phyloP scores from a whole-genome alignment of 2,888 invertebrate genomes.

The Cosmia pyralina region DNA sequence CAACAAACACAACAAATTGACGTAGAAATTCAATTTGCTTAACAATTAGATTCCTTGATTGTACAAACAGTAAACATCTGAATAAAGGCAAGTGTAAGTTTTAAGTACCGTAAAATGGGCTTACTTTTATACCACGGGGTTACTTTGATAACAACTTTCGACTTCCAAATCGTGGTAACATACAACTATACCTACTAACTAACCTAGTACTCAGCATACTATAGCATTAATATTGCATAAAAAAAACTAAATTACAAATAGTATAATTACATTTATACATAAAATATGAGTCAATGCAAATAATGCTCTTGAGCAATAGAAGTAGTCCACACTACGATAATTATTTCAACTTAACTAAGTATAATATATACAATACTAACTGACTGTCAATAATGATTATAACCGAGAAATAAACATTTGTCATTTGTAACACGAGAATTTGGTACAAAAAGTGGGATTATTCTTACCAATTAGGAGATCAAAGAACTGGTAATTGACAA shows the following conservation, averaged over 20 bases:
- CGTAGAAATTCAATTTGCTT: neutral
- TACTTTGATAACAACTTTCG: no score
- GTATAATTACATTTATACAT: constrained; percentile 39
- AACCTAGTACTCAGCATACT: constrained; percentile 30
- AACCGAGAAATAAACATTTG: constrained; percentile 46
- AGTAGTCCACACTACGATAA: constrained; percentile 45
- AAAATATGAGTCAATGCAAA: constrained; percentile 55
- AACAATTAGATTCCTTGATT: neutral
- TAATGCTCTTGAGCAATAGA: constrained; percentile 69
- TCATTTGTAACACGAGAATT: constrained; percentile 54
- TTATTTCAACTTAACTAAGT: constrained; percentile 35
- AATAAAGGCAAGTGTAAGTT: neutral
- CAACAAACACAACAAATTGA: neutral
- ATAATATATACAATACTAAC: constrained; percentile 55
- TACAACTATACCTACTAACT: constrained; percentile 32
- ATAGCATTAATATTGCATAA: constrained; percentile 53
- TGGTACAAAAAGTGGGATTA: constrained; percentile 52
- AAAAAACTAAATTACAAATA: constrained; percentile 53
- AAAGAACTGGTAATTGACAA: constrained; percentile 45
- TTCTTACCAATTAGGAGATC: constrained; percentile 62
- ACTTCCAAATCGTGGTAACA: constrained; percentile 57
- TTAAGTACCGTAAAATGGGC: neutral
- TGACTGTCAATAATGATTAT: constrained; percentile 32
- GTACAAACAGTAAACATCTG: neutral
- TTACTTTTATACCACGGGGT: no score